Evolutionary conservation across 2,113 vertebrate genomes (phyloP).

Genomic region (Aegithalos caudatus): DNA sequence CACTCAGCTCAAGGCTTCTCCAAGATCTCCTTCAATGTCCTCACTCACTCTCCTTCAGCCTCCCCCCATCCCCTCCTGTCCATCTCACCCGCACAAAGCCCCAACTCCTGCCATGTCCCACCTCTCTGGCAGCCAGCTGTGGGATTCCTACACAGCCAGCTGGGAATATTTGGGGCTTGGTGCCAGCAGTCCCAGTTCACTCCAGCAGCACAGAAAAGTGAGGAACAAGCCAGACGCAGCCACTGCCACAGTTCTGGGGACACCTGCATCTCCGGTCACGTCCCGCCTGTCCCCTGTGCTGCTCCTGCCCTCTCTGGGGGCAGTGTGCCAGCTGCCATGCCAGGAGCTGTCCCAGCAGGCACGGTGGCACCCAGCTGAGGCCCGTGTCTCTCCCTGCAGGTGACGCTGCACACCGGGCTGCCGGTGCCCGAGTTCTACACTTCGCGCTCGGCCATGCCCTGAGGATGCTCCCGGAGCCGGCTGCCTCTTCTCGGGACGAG

Average conservation of each 20-base stretch:
- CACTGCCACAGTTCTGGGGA: background rate
- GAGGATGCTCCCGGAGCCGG: conserved; percentile 9
- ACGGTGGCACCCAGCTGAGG: fast-evolving
- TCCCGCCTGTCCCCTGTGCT: background rate
- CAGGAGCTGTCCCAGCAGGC: background rate
- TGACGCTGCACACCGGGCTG: conserved; percentile 93
- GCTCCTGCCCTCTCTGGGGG: background rate
- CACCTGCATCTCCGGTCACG: fast-evolving
- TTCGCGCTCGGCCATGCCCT: conserved; percentile 77
- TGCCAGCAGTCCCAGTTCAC: background rate
- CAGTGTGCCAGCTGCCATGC: fast-evolving
- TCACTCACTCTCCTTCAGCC: background rate
- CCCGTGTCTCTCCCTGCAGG: conserved; percentile 60
- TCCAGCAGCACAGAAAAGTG: background rate
- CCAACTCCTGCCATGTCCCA: background rate
- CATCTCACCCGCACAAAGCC: background rate
- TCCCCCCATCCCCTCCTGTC: background rate
- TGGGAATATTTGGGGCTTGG: background rate
- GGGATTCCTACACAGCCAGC: background rate
- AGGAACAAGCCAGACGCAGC: background rate
- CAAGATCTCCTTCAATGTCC: background rate
- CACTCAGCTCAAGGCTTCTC: background rate
- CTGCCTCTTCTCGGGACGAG: conserved; percentile 26
- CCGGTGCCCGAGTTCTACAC: conserved; percentile 94
- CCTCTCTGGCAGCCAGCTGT: background rate